Percentiles rank a stretch among this genome's conserved stretches.
Conservation (phyloP, 1,140 invertebrate genomes). For the Procambarus virginalis region DNA sequence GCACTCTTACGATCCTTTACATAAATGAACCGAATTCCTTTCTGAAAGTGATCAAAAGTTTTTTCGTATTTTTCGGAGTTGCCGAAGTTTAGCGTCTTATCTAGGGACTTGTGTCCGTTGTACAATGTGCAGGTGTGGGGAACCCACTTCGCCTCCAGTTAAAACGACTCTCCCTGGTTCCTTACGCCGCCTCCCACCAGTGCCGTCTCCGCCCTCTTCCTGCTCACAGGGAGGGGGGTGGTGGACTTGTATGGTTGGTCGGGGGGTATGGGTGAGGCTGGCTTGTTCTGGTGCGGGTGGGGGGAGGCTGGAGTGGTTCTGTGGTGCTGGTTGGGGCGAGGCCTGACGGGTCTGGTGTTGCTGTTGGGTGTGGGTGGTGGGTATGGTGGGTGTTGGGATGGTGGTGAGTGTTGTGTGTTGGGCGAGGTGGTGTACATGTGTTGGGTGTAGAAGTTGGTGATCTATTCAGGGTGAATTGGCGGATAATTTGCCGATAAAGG, state of each 20-base stretch:
- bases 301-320: neutral
- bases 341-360: neutral
- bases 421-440: too few species aligned
- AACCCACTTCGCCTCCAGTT: neutral
- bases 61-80: too few species aligned
- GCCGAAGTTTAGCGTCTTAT: neutral
- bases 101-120: neutral
- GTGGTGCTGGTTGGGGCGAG: neutral
- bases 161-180: neutral
- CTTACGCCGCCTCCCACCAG: neutral
- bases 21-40: conserved; percentile 57
- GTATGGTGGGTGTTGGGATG: too few species aligned
- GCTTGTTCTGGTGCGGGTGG: too few species aligned
- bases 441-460: too few species aligned
- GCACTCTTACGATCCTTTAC: conserved; percentile 45
- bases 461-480: too few species aligned
- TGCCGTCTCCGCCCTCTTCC: neutral
- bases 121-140: conserved; percentile 10
- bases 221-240: neutral
- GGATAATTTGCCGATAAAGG: too few species aligned
- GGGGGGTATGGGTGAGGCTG: neutral
- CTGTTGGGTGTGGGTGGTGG: neutral
- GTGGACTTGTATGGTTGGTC: neutral
- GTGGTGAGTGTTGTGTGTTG: too few species aligned
- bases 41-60: conserved; percentile 20